Conservation (phyloP, 2,113 vertebrate genomes). For the Erinaceus europaeus region DNA sequence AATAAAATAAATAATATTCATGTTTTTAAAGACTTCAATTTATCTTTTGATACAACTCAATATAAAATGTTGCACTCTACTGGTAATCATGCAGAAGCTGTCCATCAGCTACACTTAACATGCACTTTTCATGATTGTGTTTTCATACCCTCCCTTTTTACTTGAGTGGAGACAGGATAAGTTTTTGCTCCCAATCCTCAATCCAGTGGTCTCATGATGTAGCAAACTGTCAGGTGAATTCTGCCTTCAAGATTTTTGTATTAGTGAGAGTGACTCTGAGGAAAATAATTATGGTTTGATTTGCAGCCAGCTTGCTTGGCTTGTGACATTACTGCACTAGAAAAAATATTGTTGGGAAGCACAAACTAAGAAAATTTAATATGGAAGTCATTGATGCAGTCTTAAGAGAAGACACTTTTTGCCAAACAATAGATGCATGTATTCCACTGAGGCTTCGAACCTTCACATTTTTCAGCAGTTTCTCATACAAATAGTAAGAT, state of each 20-base stretch:
- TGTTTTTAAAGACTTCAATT: no score
- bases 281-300: constrained; percentile 44
- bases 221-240: constrained; percentile 45
- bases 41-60: no score
- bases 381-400: constrained; percentile 10
- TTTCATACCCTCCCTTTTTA: background rate
- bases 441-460: constrained; percentile 55
- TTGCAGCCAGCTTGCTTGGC: background rate
- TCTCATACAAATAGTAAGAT: constrained; percentile 49
- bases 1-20: no score
- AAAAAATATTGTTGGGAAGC: constrained; percentile 15
- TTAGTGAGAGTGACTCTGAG: background rate
- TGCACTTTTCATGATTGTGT: no score
- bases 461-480: constrained; percentile 34
- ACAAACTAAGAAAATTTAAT: constrained; percentile 62
- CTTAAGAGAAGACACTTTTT: constrained; percentile 44
- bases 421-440: constrained; percentile 13
- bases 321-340: background rate
- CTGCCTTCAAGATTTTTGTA: constrained; percentile 15
- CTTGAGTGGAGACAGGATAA: background rate
- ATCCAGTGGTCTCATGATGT: background rate
- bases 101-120: background rate
- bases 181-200: background rate
- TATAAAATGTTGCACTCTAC: no score
- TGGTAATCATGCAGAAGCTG: background rate